A percentile compares a stretch with the other conserved stretches of the same genome.
Evolutionary conservation across 2,888 invertebrate species (phyloP).

Genomic region (Deilephila porcellus): DNA sequence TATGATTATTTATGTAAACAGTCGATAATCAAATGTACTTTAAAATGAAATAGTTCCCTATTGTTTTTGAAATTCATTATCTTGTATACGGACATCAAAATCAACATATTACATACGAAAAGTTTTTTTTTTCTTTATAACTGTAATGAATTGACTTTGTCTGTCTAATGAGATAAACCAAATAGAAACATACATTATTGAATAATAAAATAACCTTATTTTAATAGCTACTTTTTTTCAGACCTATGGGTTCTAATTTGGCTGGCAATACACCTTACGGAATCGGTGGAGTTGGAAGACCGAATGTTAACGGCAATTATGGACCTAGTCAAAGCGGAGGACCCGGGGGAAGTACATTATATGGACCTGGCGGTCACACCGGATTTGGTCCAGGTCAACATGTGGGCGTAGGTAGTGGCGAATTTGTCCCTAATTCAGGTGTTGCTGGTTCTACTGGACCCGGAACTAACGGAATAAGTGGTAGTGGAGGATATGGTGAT

Average conservation of each 20-base stretch:
- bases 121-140: too few species aligned
- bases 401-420: not conserved
- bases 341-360: not conserved
- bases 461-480: not conserved
- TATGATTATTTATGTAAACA: too few species aligned
- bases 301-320: constrained; percentile 33
- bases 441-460: not conserved
- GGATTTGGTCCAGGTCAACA: constrained; percentile 23
- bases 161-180: too few species aligned
- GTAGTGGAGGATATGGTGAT: not conserved
- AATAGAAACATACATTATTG: too few species aligned
- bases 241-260: constrained; percentile 33
- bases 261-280: constrained; percentile 35
- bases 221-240: constrained; percentile 36
- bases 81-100: too few species aligned
- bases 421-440: constrained; percentile 10
- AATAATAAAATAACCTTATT: not conserved
- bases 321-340: constrained; percentile 33
- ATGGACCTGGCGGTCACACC: constrained; percentile 16
- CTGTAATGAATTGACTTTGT: too few species aligned
- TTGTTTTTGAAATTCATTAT: too few species aligned
- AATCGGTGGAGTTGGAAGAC: constrained; percentile 34
- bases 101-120: too few species aligned
- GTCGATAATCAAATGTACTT: too few species aligned
- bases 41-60: too few species aligned